Evolutionary conservation across 1,140 invertebrate species (phyloP).

Genomic region (Drosophila auraria): DNA sequence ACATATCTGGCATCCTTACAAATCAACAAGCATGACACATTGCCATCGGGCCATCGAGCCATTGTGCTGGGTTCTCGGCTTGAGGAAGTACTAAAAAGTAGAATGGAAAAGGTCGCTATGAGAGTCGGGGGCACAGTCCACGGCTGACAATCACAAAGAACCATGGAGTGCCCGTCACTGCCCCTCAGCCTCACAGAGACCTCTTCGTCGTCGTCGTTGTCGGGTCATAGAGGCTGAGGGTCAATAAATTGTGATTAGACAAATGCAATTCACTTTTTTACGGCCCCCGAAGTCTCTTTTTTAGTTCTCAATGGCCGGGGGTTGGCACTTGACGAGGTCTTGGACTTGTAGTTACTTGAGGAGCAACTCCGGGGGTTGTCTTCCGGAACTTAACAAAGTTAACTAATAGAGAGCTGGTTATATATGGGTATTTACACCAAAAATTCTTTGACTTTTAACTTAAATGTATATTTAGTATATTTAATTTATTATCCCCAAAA

Average conservation of each 20-base stretch:
- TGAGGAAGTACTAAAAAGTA: slow-evolving; percentile 66
- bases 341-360: neutral
- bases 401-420: too few species aligned
- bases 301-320: neutral
- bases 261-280: slow-evolving; percentile 41
- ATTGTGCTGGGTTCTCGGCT: slow-evolving; percentile 16
- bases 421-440: too few species aligned
- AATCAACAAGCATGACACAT: slow-evolving; percentile 82
- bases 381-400: neutral
- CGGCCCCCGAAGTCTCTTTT: too few species aligned
- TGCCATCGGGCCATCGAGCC: slow-evolving; percentile 38
- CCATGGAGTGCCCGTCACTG: slow-evolving; percentile 42
- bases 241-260: slow-evolving; percentile 52
- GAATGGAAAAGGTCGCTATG: slow-evolving; percentile 10
- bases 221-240: slow-evolving; percentile 38
- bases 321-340: slow-evolving; percentile 8
- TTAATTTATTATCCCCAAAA: neutral
- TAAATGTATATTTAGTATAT: neutral
- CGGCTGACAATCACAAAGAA: slow-evolving; percentile 43
- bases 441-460: neutral
- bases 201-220: slow-evolving; percentile 10
- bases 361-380: neutral
- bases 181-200: slow-evolving; percentile 6
- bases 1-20: slow-evolving; percentile 66
- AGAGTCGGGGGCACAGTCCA: neutral